phyloP scores from a whole-genome alignment of 1,140 invertebrate genomes.

The Caenorhabditis brenneri region DNA sequence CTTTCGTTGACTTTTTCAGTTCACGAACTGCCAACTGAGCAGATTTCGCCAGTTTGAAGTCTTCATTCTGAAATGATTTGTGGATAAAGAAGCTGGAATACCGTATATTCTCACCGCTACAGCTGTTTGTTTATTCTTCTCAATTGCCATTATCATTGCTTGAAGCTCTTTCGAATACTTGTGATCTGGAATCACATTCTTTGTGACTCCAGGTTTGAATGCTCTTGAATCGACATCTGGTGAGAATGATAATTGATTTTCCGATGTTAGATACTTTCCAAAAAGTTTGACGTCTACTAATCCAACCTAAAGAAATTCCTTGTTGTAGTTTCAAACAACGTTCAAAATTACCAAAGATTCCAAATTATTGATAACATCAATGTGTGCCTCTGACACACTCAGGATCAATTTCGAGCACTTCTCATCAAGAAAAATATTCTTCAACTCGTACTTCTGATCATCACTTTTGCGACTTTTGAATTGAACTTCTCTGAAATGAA shows the following conservation, averaged over 20 bases:
- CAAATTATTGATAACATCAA: conserved; percentile 37
- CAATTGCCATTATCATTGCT: conserved; percentile 45
- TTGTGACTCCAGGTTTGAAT: neutral
- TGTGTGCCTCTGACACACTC: conserved; percentile 18
- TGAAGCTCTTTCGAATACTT: conserved; percentile 51
- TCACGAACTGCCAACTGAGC: conserved; percentile 48
- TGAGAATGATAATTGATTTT: neutral
- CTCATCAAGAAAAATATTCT: conserved; percentile 51
- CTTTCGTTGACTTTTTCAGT: conserved; percentile 40
- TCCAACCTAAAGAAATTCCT: conserved; percentile 33
- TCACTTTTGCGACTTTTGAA: conserved; percentile 46
- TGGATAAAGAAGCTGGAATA: neutral
- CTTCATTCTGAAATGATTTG: conserved; percentile 45
- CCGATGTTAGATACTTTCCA: conserved; percentile 28
- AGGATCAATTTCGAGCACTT: conserved; percentile 36
- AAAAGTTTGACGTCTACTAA: conserved; percentile 49
- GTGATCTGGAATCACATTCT: conserved; percentile 31
- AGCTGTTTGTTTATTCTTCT: conserved; percentile 52
- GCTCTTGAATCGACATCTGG: neutral
- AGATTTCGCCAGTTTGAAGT: conserved; percentile 52
- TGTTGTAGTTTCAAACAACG: neutral
- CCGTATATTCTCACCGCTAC: conserved; percentile 32
- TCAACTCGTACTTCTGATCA: conserved; percentile 48
- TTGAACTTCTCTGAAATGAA: conserved; percentile 42
- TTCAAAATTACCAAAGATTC: conserved; percentile 41